Evolutionary conservation across 2,797 vertebrate species (phyloP).

Genomic region (Brotula barbata): DNA sequence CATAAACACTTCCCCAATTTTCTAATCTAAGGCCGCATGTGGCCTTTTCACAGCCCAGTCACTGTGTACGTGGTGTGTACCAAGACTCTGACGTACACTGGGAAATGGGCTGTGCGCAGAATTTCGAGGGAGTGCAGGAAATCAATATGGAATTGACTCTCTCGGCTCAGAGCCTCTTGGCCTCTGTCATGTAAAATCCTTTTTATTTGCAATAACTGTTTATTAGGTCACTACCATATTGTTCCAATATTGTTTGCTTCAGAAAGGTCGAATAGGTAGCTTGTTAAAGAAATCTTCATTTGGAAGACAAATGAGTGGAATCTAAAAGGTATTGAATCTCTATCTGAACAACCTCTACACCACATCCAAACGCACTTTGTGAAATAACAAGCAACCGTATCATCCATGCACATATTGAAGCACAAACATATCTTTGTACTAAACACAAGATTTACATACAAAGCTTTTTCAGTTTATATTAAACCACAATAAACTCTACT

Average conservation of each 20-base stretch:
- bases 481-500: not conserved
- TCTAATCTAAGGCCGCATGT: conserved; percentile 40
- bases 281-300: conserved; percentile 40
- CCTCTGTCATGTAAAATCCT: conserved; percentile 43
- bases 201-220: conserved; percentile 51
- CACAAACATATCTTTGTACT: no score
- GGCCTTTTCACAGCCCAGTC: conserved; percentile 26
- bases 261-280: conserved; percentile 19
- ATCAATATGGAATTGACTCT: conserved; percentile 58
- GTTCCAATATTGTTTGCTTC: conserved; percentile 9
- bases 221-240: conserved; percentile 29
- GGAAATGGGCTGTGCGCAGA: conserved; percentile 25
- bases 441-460: no score
- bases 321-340: conserved; percentile 43
- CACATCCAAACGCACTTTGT: conserved; percentile 27
- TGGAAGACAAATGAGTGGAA: conserved; percentile 38
- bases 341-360: conserved; percentile 12
- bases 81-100: conserved; percentile 19
- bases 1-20: conserved; percentile 34
- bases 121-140: conserved; percentile 17
- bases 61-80: conserved; percentile 15
- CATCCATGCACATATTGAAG: no score
- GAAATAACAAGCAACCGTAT: conserved; percentile 19
- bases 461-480: not conserved
- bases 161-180: conserved; percentile 28